phyloP scores from a whole-genome alignment of 2,113 vertebrate genomes.

The Carollia perspicillata region DNA sequence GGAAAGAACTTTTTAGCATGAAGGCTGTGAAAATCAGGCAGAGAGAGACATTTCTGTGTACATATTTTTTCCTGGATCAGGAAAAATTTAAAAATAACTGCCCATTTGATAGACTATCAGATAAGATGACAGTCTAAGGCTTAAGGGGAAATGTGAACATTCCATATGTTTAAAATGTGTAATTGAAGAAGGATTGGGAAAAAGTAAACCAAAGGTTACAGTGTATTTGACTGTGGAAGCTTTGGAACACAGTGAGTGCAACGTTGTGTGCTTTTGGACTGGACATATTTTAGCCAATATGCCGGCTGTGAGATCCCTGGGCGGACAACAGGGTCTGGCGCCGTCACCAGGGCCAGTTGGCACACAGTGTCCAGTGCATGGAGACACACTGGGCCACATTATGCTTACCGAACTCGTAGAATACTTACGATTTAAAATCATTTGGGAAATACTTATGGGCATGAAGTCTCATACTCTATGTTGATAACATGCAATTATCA shows the following conservation, averaged over 20 bases:
- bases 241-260: background rate
- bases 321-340: background rate
- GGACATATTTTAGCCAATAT: background rate
- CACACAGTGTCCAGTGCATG: background rate
- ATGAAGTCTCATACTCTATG: background rate
- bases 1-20: background rate
- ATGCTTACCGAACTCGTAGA: background rate
- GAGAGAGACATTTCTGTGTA: background rate
- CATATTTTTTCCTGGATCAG: background rate
- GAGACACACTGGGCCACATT: background rate
- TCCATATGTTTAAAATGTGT: background rate
- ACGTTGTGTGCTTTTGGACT: background rate
- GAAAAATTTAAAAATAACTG: constrained; percentile 26
- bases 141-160: background rate
- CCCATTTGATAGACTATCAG: background rate
- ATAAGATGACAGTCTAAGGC: background rate
- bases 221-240: background rate
- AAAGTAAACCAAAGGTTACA: background rate
- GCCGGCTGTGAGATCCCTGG: background rate
- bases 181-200: background rate
- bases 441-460: no score
- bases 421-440: background rate
- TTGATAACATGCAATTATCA: background rate
- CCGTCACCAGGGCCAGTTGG: background rate
- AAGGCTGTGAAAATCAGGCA: background rate